phyloP scores from a whole-genome alignment of 2,113 vertebrate species.

The Callipepla californica region DNA sequence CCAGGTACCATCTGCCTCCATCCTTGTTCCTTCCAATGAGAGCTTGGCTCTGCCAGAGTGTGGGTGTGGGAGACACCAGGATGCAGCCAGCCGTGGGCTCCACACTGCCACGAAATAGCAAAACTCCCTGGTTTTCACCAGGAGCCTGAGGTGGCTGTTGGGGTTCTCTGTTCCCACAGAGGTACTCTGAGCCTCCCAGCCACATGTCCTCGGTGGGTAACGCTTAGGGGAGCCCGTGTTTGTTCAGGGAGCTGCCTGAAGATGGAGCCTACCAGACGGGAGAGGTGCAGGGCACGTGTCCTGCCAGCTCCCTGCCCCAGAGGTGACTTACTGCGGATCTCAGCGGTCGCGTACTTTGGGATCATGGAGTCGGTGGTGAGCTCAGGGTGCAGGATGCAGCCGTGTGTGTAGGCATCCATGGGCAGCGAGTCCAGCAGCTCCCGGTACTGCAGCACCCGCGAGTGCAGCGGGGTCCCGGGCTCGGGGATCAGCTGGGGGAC shows the following conservation, averaged over 20 bases:
- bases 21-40: neutral
- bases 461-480: slow-evolving; percentile 83
- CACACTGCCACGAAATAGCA: neutral
- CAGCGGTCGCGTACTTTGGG: slow-evolving; percentile 99
- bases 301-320: neutral
- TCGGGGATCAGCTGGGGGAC: slow-evolving; percentile 91
- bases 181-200: neutral
- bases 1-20: slow-evolving; percentile 11
- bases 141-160: neutral
- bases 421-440: slow-evolving; percentile 94
- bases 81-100: neutral
- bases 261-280: fast-evolving
- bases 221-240: neutral
- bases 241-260: neutral
- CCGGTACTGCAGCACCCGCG: slow-evolving; percentile 92
- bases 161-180: neutral
- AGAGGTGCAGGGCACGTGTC: fast-evolving
- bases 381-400: slow-evolving; percentile 99
- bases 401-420: slow-evolving; percentile 99
- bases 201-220: neutral
- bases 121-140: neutral
- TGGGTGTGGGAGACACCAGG: neutral
- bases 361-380: slow-evolving; percentile 99
- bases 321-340: slow-evolving; percentile 97
- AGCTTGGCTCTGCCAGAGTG: neutral